Evolutionary conservation across 2,888 invertebrate genomes (phyloP).

Genomic region (Pterostichus madidus): DNA sequence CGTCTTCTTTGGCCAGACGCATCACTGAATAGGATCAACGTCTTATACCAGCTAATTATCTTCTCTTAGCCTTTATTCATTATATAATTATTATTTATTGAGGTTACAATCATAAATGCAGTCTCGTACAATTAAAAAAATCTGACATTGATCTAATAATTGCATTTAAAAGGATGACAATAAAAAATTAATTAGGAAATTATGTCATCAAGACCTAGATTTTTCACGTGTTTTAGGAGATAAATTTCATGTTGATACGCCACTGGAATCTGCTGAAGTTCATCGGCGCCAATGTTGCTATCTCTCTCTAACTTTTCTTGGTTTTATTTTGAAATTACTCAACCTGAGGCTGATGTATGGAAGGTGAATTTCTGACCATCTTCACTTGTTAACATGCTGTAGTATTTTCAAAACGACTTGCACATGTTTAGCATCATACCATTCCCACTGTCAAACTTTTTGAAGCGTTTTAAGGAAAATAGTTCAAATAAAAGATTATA

Average conservation of each 20-base stretch:
- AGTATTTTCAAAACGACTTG: no score
- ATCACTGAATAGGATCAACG: slow-evolving; percentile 32
- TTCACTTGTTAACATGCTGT: slow-evolving; percentile 22
- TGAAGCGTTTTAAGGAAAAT: no score
- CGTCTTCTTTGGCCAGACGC: slow-evolving; percentile 40
- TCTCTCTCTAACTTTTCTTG: slow-evolving; percentile 24
- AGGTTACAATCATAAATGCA: slow-evolving; percentile 51
- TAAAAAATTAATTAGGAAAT: slow-evolving; percentile 40
- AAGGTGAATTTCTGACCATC: slow-evolving; percentile 29
- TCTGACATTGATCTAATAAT: slow-evolving; percentile 46
- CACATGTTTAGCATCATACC: no score
- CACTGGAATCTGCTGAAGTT: slow-evolving; percentile 22
- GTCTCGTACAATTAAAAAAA: slow-evolving; percentile 9
- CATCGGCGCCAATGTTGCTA: slow-evolving; percentile 39
- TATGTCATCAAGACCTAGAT: slow-evolving; percentile 16
- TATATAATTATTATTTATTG: slow-evolving; percentile 55
- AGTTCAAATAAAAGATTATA: no score
- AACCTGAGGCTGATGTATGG: slow-evolving; percentile 22
- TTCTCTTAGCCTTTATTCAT: slow-evolving; percentile 33
- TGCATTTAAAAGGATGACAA: slow-evolving; percentile 18
- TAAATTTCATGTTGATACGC: slow-evolving; percentile 2
- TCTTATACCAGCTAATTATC: slow-evolving; percentile 29
- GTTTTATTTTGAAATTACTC: slow-evolving; percentile 57
- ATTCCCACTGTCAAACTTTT: no score
- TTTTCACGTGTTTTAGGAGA: background rate